These are phyloP conservation scores for Biston betularia DNA, from an alignment of 2,888 invertebrate species.

Conservation along the genomic window DNA sequence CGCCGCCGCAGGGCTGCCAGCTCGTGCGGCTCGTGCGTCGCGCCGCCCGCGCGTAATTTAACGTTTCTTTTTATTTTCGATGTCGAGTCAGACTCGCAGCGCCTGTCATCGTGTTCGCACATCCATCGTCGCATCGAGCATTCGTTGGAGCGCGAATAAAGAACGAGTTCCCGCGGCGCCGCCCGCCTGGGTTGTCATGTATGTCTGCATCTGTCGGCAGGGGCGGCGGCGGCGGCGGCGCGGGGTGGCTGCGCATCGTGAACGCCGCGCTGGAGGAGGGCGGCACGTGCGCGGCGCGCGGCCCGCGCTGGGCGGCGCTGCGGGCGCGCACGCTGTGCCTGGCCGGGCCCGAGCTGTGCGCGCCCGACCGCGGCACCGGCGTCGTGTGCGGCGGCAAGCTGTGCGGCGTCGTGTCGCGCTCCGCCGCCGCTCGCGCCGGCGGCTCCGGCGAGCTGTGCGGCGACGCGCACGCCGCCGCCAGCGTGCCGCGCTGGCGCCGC, in stretches of 20 bases:
- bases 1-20: slow-evolving; percentile 53
- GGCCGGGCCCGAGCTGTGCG: slow-evolving; percentile 61
- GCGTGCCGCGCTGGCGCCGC: slow-evolving; percentile 63
- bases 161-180: no score
- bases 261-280: slow-evolving; percentile 47
- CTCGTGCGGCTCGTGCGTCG: slow-evolving; percentile 49
- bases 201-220: neutral
- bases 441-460: slow-evolving; percentile 55
- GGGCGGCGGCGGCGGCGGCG: slow-evolving; percentile 8
- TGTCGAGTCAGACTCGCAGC: no score
- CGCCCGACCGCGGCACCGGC: slow-evolving; percentile 67
- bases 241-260: slow-evolving; percentile 50
- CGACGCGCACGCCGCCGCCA: slow-evolving; percentile 60
- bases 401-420: slow-evolving; percentile 61
- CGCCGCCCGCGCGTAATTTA: neutral
- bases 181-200: neutral
- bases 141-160: no score
- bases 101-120: no score
- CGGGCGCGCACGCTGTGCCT: slow-evolving; percentile 62
- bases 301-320: slow-evolving; percentile 55
- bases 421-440: slow-evolving; percentile 33
- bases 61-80: no score
- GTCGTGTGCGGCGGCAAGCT: slow-evolving; percentile 73
- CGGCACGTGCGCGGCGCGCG: slow-evolving; percentile 51
- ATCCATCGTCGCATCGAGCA: no score